A percentile compares a stretch with the other conserved stretches of the same genome.
Conservation (phyloP, 92 coral and sea anemone species). For the Virgularia gustaviana region DNA sequence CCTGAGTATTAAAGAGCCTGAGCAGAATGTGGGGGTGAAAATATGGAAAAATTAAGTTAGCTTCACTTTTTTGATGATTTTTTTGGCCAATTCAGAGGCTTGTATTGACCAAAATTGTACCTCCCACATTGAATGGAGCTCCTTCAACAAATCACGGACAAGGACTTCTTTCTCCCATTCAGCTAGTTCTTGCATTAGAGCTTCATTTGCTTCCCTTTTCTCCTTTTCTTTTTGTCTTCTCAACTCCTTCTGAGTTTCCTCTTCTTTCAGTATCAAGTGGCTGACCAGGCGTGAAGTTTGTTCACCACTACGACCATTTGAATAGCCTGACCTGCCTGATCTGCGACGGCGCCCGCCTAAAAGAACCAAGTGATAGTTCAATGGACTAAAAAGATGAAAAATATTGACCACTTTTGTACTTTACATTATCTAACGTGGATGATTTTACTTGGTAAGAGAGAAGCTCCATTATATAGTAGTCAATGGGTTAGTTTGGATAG, state of each 20-base stretch:
- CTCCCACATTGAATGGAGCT: slow-evolving; percentile 96
- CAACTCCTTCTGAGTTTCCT: slow-evolving; percentile 73
- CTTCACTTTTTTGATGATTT: background rate
- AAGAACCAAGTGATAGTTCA: too few relatives aligned
- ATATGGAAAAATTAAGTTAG: background rate
- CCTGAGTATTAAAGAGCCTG: background rate
- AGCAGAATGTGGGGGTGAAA: background rate
- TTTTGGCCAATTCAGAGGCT: background rate
- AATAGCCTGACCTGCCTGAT: slow-evolving; percentile 60
- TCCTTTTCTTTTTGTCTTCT: slow-evolving; percentile 84
- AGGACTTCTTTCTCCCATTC: slow-evolving; percentile 86
- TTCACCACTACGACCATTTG: slow-evolving; percentile 70
- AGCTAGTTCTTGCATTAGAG: slow-evolving; percentile 74
- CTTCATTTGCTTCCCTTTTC: slow-evolving; percentile 90
- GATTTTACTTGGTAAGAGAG: too few relatives aligned
- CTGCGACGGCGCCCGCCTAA: slow-evolving; percentile 77
- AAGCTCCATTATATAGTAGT: too few relatives aligned
- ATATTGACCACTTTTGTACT: too few relatives aligned
- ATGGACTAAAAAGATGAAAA: too few relatives aligned
- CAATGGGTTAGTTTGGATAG: too few relatives aligned
- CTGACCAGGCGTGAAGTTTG: slow-evolving; percentile 71
- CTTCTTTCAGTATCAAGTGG: slow-evolving; percentile 78
- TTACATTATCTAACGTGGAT: too few relatives aligned
- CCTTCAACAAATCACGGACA: slow-evolving; percentile 52
- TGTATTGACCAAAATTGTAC: too few relatives aligned